Conservation (phyloP, 2,888 invertebrate species). For the Hypercompe scribonia region DNA sequence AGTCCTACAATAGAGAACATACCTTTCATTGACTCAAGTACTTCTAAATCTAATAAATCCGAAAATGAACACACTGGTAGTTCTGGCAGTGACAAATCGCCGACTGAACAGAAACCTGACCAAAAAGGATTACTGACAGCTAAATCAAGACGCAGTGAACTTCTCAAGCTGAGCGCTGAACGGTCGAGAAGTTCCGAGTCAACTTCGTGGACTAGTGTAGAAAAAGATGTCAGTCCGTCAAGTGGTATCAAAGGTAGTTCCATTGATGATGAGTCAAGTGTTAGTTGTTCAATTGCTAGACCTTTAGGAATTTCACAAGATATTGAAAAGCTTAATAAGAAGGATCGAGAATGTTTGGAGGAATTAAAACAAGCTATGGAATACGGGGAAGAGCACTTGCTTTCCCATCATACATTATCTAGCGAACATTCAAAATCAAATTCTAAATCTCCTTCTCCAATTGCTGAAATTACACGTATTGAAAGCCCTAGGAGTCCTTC, state of each 20-base stretch:
- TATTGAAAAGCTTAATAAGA: constrained; percentile 88
- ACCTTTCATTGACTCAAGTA: constrained; percentile 80
- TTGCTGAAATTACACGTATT: constrained; percentile 75
- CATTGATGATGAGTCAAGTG: constrained; percentile 90
- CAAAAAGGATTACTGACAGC: constrained; percentile 77
- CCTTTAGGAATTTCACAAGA: constrained; percentile 93
- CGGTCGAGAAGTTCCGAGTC: constrained; percentile 93
- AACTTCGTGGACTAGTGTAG: constrained; percentile 93
- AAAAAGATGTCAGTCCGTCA: constrained; percentile 89
- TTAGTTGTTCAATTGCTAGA: constrained; percentile 92
- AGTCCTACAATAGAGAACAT: constrained; percentile 87
- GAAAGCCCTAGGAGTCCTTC: constrained; percentile 82
- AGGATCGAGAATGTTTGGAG: constrained; percentile 88
- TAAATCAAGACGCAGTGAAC: constrained; percentile 83
- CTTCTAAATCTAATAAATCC: constrained; percentile 76
- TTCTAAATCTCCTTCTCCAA: constrained; percentile 77
- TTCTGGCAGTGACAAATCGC: constrained; percentile 80
- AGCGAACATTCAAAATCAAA: constrained; percentile 83
- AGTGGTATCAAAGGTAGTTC: constrained; percentile 89
- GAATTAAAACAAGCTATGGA: constrained; percentile 87
- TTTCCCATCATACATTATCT: constrained; percentile 77
- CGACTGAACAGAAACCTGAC: constrained; percentile 74
- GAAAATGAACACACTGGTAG: constrained; percentile 81
- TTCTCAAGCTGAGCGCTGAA: constrained; percentile 90
- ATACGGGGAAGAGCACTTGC: constrained; percentile 81